These are phyloP conservation scores for Drosophila colorata DNA, from an alignment of 2,888 invertebrate species.

Conservation along the genomic window DNA sequence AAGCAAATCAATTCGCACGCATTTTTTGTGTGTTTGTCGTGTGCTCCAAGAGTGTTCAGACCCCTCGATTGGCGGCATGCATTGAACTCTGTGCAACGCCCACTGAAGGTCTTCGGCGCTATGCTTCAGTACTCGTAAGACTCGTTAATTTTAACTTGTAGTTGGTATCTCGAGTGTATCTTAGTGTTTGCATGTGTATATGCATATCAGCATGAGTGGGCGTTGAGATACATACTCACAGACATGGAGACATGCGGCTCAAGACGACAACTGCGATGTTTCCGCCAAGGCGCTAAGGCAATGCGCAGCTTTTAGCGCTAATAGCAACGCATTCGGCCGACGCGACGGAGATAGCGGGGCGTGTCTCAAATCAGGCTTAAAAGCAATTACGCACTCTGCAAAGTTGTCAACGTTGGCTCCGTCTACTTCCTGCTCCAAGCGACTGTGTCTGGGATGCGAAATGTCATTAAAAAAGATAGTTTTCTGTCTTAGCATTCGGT, in stretches of 20 bases:
- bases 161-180: conserved; percentile 12
- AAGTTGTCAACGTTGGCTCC: conserved; percentile 51
- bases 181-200: conserved; percentile 16
- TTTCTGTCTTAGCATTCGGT: conserved; percentile 15
- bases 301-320: conserved; percentile 64
- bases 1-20: conserved; percentile 19
- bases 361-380: conserved; percentile 67
- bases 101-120: conserved; percentile 25
- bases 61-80: conserved; percentile 5
- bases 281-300: conserved; percentile 63
- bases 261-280: conserved; percentile 35
- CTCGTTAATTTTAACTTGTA: background rate
- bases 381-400: conserved; percentile 74
- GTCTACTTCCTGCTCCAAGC: conserved; percentile 66
- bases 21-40: background rate
- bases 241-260: background rate
- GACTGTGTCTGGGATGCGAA: conserved; percentile 47
- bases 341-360: conserved; percentile 34
- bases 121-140: background rate
- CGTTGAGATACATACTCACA: conserved; percentile 5
- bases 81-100: conserved; percentile 31
- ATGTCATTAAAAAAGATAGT: conserved; percentile 43
- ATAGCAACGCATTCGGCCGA: conserved; percentile 47
- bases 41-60: background rate
- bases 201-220: conserved; percentile 24